Conservation (phyloP, 35 echinoderm and acorn worm genomes). For the Antedon bifida region DNA sequence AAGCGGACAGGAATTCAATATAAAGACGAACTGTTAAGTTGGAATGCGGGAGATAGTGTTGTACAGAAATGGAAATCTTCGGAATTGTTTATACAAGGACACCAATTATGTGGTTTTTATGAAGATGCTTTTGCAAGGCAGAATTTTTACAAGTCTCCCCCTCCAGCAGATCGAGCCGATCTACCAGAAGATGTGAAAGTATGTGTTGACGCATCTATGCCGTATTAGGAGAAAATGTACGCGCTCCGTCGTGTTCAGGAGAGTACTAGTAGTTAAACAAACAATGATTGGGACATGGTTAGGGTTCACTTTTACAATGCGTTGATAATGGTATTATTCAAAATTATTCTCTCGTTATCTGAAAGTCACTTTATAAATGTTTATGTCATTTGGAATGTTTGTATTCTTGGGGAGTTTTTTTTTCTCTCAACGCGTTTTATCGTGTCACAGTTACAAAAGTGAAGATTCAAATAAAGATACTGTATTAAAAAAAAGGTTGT, state of each 20-base stretch:
- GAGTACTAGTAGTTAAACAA: too few species aligned
- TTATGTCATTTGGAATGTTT: too few species aligned
- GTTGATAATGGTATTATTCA: too few species aligned
- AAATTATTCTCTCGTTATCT: too few species aligned
- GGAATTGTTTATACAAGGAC: background rate
- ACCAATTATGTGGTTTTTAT: background rate
- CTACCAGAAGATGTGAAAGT: slow-evolving; percentile 24
- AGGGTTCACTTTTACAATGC: too few species aligned
- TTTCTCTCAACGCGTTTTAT: too few species aligned
- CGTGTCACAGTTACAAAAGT: too few species aligned
- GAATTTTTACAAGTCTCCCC: background rate
- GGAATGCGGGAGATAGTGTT: slow-evolving; percentile 24
- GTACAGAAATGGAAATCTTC: slow-evolving; percentile 22
- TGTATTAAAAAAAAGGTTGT: too few species aligned
- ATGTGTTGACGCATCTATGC: slow-evolving; percentile 7
- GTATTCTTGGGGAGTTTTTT: too few species aligned
- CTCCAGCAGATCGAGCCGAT: background rate
- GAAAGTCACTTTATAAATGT: too few species aligned
- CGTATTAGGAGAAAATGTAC: slow-evolving; percentile 39
- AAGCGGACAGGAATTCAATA: slow-evolving; percentile 20
- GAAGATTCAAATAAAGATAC: too few species aligned
- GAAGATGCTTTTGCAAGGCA: slow-evolving; percentile 13
- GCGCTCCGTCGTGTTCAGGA: background rate
- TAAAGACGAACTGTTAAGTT: slow-evolving; percentile 13
- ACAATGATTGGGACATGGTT: too few species aligned